Evolutionary conservation across 2,797 vertebrate species (phyloP).

Genomic region (Lophotriccus pileatus): DNA sequence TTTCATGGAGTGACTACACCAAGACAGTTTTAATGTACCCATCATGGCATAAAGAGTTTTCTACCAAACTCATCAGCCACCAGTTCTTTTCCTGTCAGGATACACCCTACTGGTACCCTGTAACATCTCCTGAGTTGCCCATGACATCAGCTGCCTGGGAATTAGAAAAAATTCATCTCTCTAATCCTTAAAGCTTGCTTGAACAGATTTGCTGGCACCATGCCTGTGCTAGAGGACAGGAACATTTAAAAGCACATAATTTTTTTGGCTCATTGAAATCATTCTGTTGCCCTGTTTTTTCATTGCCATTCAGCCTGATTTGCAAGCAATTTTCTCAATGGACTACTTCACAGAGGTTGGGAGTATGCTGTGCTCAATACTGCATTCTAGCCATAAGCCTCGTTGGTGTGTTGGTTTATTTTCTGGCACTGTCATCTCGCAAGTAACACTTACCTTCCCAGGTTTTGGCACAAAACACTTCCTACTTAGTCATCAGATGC

Average conservation of each 20-base stretch:
- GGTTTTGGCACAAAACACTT: conserved; percentile 42
- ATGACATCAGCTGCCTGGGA: not conserved
- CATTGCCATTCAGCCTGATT: conserved; percentile 73
- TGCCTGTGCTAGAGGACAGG: conserved; percentile 53
- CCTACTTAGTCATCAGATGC: conserved; percentile 45
- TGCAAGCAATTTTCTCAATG: conserved; percentile 75
- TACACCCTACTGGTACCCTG: not conserved
- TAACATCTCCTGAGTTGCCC: conserved; percentile 13
- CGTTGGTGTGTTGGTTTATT: conserved; percentile 46
- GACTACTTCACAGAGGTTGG: conserved; percentile 64
- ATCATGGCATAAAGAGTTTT: not conserved
- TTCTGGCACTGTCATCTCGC: conserved; percentile 35
- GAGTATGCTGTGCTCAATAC: conserved; percentile 28
- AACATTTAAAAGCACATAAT: conserved; percentile 67
- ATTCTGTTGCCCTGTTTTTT: conserved; percentile 62
- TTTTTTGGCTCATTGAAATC: conserved; percentile 75
- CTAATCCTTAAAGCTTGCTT: conserved; percentile 42
- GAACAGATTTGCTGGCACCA: conserved; percentile 60
- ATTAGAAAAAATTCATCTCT: not conserved
- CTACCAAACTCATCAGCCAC: not conserved
- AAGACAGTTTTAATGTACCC: not conserved
- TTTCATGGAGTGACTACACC: not conserved
- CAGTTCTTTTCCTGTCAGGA: not conserved
- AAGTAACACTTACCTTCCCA: conserved; percentile 57
- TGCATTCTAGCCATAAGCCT: conserved; percentile 47